Conservation (phyloP, 1,140 invertebrate genomes). For the Ips typographus region DNA sequence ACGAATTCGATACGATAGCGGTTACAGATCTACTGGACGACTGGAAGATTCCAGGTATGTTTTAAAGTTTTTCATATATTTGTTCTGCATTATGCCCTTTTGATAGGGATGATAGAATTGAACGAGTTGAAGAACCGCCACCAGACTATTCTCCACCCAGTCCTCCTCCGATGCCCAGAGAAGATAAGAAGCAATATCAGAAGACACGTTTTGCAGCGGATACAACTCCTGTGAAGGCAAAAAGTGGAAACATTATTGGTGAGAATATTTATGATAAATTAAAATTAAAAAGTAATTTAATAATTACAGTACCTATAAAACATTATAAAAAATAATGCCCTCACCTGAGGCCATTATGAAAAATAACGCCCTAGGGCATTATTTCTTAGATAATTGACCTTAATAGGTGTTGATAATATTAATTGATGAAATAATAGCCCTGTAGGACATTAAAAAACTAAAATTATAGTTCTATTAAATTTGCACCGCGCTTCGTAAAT, state of each 20-base stretch:
- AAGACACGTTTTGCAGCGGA: conserved; percentile 67
- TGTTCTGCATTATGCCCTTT: not conserved
- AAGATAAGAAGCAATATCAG: conserved; percentile 62
- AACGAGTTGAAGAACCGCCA: conserved; percentile 60
- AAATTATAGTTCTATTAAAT: too few species aligned
- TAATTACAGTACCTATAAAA: too few species aligned
- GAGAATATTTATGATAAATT: conserved; percentile 14
- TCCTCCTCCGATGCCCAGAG: conserved; percentile 55
- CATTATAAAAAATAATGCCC: too few species aligned
- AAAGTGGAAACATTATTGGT: conserved; percentile 52
- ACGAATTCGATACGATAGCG: conserved; percentile 50
- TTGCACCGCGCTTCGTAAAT: too few species aligned
- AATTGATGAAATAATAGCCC: too few species aligned
- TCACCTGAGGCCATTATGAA: too few species aligned
- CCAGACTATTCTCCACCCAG: conserved; percentile 70
- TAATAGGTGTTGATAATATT: too few species aligned
- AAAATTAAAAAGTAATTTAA: too few species aligned
- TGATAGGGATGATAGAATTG: conserved; percentile 53
- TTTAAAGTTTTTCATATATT: not conserved
- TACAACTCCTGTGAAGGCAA: conserved; percentile 53
- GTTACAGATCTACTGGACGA: conserved; percentile 54
- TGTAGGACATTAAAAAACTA: too few species aligned
- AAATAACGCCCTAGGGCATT: too few species aligned
- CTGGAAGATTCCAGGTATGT: conserved; percentile 53
- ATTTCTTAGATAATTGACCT: too few species aligned